Evolutionary conservation across 2,888 invertebrate species (phyloP).

Genomic region (Galerucella calmariensis): DNA sequence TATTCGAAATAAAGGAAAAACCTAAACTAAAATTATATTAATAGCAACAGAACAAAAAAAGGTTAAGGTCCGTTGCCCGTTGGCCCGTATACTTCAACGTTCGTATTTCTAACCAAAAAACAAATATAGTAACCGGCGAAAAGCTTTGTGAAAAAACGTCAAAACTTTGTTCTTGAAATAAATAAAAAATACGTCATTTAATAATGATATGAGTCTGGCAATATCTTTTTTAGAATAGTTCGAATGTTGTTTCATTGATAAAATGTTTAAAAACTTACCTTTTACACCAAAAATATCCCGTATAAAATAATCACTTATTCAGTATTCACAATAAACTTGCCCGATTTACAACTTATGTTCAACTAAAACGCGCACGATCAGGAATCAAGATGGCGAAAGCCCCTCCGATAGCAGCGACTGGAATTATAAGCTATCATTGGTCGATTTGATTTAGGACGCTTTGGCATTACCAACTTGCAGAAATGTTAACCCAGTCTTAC

Average conservation of each 20-base stretch:
- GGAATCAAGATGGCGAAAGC: constrained; percentile 61
- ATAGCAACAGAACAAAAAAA: constrained; percentile 8
- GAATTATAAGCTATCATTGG: constrained; percentile 55
- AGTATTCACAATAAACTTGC: constrained; percentile 48
- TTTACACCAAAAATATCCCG: constrained; percentile 52
- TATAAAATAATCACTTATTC: constrained; percentile 53
- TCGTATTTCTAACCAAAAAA: constrained; percentile 18
- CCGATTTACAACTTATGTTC: constrained; percentile 55
- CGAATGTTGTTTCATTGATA: constrained; percentile 44
- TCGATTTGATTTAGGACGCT: constrained; percentile 57
- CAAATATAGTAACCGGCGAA: constrained; percentile 12
- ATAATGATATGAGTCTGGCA: neutral
- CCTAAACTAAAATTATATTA: constrained; percentile 3
- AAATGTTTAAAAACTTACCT: constrained; percentile 48
- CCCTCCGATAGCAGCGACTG: constrained; percentile 49
- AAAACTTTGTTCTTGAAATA: constrained; percentile 8
- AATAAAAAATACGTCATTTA: constrained; percentile 1
- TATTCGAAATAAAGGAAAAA: constrained; percentile 1
- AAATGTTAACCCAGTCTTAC: constrained; percentile 43
- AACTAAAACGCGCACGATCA: constrained; percentile 62
- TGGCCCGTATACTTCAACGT: neutral
- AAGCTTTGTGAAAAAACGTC: constrained; percentile 13
- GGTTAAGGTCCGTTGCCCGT: neutral
- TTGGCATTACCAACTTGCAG: constrained; percentile 54
- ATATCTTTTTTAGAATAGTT: constrained; percentile 15